Percentiles rank a stretch among this genome's conserved stretches.
phyloP scores from a whole-genome alignment of 2,888 invertebrate genomes.

The Ectemnius cavifrons region DNA sequence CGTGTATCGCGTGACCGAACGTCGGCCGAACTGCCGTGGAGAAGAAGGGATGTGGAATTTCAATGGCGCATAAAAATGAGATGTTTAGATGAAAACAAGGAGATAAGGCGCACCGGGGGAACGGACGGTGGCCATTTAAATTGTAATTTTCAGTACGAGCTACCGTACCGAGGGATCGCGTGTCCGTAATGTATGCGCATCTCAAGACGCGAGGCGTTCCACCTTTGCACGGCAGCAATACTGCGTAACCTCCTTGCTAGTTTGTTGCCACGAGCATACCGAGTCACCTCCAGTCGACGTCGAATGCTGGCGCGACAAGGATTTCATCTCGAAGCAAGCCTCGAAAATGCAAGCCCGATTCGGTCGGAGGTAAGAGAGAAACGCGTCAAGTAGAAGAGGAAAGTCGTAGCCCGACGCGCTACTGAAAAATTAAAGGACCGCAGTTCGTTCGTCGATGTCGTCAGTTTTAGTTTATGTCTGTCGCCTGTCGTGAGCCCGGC shows the following conservation, averaged over 20 bases:
- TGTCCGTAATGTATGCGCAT: conserved; percentile 76
- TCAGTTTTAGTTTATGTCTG: conserved; percentile 12
- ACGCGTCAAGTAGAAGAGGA: no score
- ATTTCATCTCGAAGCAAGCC: neutral
- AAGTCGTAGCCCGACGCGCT: neutral
- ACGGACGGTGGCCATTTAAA: conserved; percentile 71
- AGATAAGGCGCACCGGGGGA: conserved; percentile 68
- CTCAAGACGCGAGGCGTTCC: conserved; percentile 68
- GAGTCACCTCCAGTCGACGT: conserved; percentile 2
- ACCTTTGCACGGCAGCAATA: conserved; percentile 66
- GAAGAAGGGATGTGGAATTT: conserved; percentile 69
- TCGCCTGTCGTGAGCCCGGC: conserved; percentile 40
- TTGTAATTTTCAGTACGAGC: conserved; percentile 73
- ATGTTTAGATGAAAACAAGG: conserved; percentile 76
- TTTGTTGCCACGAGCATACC: conserved; percentile 35
- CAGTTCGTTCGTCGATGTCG: neutral
- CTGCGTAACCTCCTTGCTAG: conserved; percentile 42
- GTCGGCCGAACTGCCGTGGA: conserved; percentile 39
- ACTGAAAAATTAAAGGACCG: conserved; percentile 7
- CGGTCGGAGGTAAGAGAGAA: no score
- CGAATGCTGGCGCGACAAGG: no score
- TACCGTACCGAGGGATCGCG: conserved; percentile 68
- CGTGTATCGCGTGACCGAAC: conserved; percentile 69
- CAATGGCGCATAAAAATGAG: conserved; percentile 76
- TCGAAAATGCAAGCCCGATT: neutral